Evolutionary conservation across 92 coral and sea anemone species (phyloP).

Genomic region (Paragorgia papillata): DNA sequence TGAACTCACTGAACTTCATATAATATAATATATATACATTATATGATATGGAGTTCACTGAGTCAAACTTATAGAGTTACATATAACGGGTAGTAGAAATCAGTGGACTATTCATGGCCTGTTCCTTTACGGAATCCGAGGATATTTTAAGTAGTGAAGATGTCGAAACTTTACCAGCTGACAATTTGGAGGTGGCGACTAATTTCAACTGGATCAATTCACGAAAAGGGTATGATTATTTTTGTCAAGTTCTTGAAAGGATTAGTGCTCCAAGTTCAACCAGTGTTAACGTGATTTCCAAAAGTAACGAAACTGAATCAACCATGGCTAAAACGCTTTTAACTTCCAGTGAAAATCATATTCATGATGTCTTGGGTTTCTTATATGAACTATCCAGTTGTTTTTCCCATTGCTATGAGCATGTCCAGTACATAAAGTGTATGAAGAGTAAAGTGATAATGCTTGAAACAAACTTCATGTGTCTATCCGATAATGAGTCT

Average conservation of each 20-base stretch:
- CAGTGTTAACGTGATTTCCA: background rate
- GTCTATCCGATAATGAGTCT: background rate
- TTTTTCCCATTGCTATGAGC: background rate
- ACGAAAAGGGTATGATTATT: slow-evolving; percentile 4
- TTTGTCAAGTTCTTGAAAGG: slow-evolving; percentile 12
- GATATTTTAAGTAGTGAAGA: slow-evolving; percentile 7
- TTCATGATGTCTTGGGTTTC: slow-evolving; percentile 1
- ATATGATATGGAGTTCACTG: too few species aligned
- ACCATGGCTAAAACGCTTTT: slow-evolving; percentile 17
- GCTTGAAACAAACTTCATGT: slow-evolving; percentile 18
- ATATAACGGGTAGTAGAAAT: too few species aligned
- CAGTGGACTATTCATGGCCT: too few species aligned
- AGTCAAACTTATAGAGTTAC: too few species aligned
- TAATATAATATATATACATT: too few species aligned
- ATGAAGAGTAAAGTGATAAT: background rate
- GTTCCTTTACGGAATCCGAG: too few species aligned
- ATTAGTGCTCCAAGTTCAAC: too few species aligned
- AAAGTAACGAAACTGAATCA: background rate
- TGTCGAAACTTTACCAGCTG: background rate
- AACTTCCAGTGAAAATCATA: background rate
- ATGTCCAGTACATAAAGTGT: slow-evolving; percentile 1
- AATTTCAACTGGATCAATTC: slow-evolving; percentile 10
- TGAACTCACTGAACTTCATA: too few species aligned
- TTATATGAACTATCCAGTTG: background rate
- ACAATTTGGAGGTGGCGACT: background rate